A percentile compares a stretch with the other conserved stretches of the same genome.
These are phyloP conservation scores for Atrina japonica DNA, from an alignment of 2,888 invertebrate genomes.

Conservation along the genomic window DNA sequence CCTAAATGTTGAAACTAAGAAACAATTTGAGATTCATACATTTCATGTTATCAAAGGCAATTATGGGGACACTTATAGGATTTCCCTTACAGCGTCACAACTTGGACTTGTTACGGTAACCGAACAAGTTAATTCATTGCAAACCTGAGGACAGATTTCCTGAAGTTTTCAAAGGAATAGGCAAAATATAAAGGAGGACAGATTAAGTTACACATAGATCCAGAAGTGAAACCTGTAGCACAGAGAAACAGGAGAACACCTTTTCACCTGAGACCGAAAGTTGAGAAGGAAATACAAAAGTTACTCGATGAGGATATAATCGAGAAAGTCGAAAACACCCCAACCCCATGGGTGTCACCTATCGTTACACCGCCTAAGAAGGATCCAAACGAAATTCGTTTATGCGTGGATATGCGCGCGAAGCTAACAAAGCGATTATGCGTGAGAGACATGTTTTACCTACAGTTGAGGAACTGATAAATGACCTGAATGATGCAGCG, in stretches of 20 bases:
- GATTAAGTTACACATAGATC: conserved; percentile 51
- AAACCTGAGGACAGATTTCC: no score
- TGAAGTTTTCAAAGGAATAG: no score
- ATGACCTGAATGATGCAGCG: conserved; percentile 53
- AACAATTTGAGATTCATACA: conserved; percentile 3
- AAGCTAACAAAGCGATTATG: conserved; percentile 56
- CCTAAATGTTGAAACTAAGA: neutral
- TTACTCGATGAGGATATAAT: conserved; percentile 42
- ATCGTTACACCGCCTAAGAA: conserved; percentile 50
- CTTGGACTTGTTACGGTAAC: conserved; percentile 21
- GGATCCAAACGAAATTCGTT: conserved; percentile 44
- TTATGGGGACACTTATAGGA: conserved; percentile 20
- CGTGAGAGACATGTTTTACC: conserved; percentile 54
- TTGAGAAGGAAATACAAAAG: conserved; percentile 45
- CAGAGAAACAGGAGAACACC: conserved; percentile 42
- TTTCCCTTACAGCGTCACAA: conserved; percentile 20
- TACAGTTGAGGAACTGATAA: conserved; percentile 56
- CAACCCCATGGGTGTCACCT: conserved; percentile 59
- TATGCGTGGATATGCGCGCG: conserved; percentile 64
- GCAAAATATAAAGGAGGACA: no score
- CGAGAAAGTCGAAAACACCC: conserved; percentile 48
- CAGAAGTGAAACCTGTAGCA: conserved; percentile 46
- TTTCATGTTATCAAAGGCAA: conserved; percentile 27
- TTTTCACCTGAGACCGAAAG: conserved; percentile 43
- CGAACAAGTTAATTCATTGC: no score